These are phyloP conservation scores for Dipodomys spectabilis DNA, from an alignment of 2,113 vertebrate species.

Conservation along the genomic window DNA sequence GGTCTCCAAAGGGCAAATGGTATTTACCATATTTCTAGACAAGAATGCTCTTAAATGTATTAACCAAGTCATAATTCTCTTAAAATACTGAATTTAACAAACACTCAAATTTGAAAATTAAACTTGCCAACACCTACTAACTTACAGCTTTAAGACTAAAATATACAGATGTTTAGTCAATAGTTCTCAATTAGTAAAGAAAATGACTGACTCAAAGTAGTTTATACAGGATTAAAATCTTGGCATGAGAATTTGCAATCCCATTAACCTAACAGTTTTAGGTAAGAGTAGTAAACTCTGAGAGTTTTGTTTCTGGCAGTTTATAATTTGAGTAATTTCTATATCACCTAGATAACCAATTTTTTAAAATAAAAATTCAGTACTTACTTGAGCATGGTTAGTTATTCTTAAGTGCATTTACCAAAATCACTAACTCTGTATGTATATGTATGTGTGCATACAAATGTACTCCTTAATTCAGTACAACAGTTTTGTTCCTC, in stretches of 20 bases:
- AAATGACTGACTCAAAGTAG: slow-evolving; percentile 13
- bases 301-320: slow-evolving; percentile 17
- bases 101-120: slow-evolving; percentile 42
- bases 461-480: neutral
- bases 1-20: slow-evolving; percentile 58
- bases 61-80: slow-evolving; percentile 64
- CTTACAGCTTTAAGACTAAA: slow-evolving; percentile 39
- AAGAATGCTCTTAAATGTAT: slow-evolving; percentile 27
- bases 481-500: slow-evolving; percentile 6
- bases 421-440: neutral
- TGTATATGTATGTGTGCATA: neutral
- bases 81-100: slow-evolving; percentile 61
- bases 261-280: neutral
- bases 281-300: slow-evolving; percentile 7
- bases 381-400: slow-evolving; percentile 21
- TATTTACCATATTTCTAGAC: slow-evolving; percentile 46
- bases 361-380: slow-evolving; percentile 33
- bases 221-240: slow-evolving; percentile 56
- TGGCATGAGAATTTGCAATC: neutral
- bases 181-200: slow-evolving; percentile 16
- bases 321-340: slow-evolving; percentile 37
- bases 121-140: slow-evolving; percentile 41
- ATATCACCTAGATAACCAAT: neutral
- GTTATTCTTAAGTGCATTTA: neutral
- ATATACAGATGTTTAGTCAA: slow-evolving; percentile 33